These are phyloP conservation scores for Fregata magnificens DNA, from an alignment of 2,113 vertebrate genomes.

Conservation along the genomic window DNA sequence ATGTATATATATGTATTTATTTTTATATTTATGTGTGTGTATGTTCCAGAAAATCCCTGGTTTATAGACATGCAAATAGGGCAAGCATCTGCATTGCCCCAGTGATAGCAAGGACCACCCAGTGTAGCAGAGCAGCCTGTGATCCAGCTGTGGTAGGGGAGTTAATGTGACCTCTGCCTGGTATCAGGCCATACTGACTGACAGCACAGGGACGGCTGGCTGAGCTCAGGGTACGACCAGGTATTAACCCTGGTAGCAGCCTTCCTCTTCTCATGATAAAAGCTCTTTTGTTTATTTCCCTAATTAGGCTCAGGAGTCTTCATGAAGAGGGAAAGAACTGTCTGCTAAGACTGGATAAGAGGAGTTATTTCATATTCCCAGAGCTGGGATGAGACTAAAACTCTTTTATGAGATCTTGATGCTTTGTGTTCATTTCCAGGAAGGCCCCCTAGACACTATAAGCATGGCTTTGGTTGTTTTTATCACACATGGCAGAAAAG, in stretches of 20 bases:
- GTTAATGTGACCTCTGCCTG: neutral
- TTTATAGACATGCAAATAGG: fast-evolving
- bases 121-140: neutral
- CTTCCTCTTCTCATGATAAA: neutral
- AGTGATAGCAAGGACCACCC: neutral
- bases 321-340: neutral
- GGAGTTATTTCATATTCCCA: neutral
- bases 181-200: neutral
- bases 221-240: neutral
- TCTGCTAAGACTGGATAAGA: neutral
- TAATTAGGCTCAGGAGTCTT: neutral
- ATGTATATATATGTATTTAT: fast-evolving
- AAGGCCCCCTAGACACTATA: neutral
- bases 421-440: neutral
- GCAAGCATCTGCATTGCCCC: neutral
- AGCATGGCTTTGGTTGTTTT: neutral
- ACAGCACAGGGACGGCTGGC: neutral
- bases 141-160: neutral
- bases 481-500: neutral
- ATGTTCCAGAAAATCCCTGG: neutral
- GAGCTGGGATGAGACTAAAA: neutral
- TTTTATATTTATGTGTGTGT: neutral
- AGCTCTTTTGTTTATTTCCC: neutral
- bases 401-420: neutral
- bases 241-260: neutral